These are phyloP conservation scores for Microcebus jonahi DNA, from an alignment of 2,113 vertebrate genomes.

Conservation along the genomic window DNA sequence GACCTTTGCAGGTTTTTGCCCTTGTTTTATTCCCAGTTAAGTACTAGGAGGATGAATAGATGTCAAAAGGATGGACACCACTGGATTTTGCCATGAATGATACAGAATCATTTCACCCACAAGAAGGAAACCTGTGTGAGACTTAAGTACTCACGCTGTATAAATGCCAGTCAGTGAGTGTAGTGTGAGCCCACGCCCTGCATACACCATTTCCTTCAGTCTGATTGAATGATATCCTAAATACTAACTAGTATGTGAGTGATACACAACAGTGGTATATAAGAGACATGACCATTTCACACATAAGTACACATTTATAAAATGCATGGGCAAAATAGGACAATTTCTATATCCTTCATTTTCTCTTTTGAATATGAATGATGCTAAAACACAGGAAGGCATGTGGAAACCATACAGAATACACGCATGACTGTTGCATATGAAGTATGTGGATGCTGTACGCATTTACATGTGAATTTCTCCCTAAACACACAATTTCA, in stretches of 20 bases:
- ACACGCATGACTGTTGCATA: background rate
- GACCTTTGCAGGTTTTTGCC: conserved; percentile 82
- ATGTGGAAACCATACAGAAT: conserved; percentile 24
- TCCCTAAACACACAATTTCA: conserved; percentile 22
- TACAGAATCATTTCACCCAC: conserved; percentile 80
- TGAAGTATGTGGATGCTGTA: background rate
- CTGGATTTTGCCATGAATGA: conserved; percentile 68
- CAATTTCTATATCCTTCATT: background rate
- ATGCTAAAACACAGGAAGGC: conserved; percentile 22
- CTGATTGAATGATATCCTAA: conserved; percentile 69
- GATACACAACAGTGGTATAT: background rate
- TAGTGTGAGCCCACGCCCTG: conserved; percentile 78
- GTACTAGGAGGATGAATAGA: conserved; percentile 59
- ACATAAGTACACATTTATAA: background rate
- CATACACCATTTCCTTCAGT: conserved; percentile 79
- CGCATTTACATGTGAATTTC: conserved; percentile 36
- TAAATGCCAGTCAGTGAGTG: conserved; percentile 63
- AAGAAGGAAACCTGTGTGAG: conserved; percentile 81
- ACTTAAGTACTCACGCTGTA: conserved; percentile 82
- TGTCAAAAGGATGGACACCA: conserved; percentile 47
- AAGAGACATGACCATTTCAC: conserved; percentile 8
- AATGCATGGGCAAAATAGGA: background rate
- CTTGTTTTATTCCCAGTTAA: conserved; percentile 69
- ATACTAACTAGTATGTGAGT: conserved; percentile 62
- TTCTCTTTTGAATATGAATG: conserved; percentile 44